Conservation (phyloP, 1,140 invertebrate species). For the Macrocentrus cingulum region DNA sequence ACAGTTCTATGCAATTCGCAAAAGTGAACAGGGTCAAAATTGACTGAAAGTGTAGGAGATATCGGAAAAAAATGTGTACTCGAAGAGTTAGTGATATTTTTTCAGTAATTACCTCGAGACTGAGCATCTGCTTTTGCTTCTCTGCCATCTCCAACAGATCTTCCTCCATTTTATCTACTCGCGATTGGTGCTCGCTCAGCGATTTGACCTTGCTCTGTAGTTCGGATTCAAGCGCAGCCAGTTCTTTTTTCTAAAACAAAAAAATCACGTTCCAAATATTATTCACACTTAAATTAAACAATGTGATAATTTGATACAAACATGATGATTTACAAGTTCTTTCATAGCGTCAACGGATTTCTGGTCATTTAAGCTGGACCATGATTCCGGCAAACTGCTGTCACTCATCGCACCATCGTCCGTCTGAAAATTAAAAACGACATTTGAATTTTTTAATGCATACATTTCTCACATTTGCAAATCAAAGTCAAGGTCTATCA, state of each 20-base stretch:
- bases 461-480: not conserved
- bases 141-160: conserved; percentile 62
- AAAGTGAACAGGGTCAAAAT: too few species aligned
- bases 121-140: conserved; percentile 52
- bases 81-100: too few species aligned
- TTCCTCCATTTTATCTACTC: conserved; percentile 66
- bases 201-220: conserved; percentile 63
- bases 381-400: conserved; percentile 51
- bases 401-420: conserved; percentile 49
- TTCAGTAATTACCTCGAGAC: conserved; percentile 43
- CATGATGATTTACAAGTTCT: conserved; percentile 66
- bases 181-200: conserved; percentile 64
- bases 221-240: conserved; percentile 67
- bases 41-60: too few species aligned
- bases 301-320: conserved; percentile 48
- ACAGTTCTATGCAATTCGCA: too few species aligned
- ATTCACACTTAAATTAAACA: conserved; percentile 14
- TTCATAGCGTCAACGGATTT: conserved; percentile 60
- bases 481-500: not conserved
- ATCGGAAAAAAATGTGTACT: too few species aligned
- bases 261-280: not conserved
- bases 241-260: conserved; percentile 59
- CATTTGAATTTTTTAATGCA: conserved; percentile 14
- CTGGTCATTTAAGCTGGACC: conserved; percentile 58
- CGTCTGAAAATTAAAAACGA: conserved; percentile 44